Evolutionary conservation across 2,113 vertebrate genomes (phyloP).

Genomic region (Xiphias gladius): DNA sequence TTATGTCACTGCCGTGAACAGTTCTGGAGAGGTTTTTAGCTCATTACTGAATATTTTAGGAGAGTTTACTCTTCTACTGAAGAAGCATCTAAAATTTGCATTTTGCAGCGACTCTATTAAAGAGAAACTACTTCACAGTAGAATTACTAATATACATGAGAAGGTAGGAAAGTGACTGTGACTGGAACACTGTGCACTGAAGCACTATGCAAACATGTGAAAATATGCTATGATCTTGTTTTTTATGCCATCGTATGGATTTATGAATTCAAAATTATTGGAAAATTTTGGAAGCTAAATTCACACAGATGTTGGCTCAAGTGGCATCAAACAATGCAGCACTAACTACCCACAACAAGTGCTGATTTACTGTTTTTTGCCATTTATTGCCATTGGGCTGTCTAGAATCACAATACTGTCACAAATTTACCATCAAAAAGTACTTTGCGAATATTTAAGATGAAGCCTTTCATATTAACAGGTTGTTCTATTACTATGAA

Average conservation of each 20-base stretch:
- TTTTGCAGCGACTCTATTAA: not conserved
- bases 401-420: not conserved
- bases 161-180: not conserved
- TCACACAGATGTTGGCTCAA: not conserved
- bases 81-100: not conserved
- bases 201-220: not conserved
- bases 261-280: not conserved
- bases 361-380: not conserved
- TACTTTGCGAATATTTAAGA: too few species aligned
- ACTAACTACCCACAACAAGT: not conserved
- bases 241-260: not conserved
- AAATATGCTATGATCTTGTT: not conserved
- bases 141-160: conserved; percentile 11
- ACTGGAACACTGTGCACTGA: not conserved
- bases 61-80: conserved; percentile 9
- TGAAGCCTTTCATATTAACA: not conserved
- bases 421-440: not conserved
- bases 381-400: not conserved
- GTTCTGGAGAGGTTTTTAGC: conserved; percentile 23
- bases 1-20: conserved; percentile 18
- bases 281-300: not conserved
- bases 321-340: not conserved
- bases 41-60: conserved; percentile 45
- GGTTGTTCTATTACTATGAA: not conserved
- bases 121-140: conserved; percentile 13